Evolutionary conservation across 35 echinoderm and acorn worm genomes (phyloP), one percentile per base, ranked within the genome.

Genomic region (Apostichopus californicus): DNA sequence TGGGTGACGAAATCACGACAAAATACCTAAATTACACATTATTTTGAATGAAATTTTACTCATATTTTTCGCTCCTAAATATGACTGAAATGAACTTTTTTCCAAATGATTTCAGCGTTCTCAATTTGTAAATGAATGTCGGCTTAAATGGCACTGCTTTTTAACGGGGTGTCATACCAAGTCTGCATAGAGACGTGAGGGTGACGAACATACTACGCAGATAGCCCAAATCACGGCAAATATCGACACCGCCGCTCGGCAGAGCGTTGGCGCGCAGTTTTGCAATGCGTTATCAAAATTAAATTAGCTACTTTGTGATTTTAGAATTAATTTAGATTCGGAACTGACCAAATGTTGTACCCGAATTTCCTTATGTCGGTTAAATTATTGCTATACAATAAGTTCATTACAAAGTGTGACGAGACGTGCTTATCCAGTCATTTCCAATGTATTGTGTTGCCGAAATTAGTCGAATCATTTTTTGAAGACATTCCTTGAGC

Each of bases 161-260:
- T n/a, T 18, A 14, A 53, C n/a, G n/a, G 55, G 58, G n/a, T 13
- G 56, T 56, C 23, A 85, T 10, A 20, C 57, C 55, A 20, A 58
- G 17, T 23, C 12, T 1, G 81, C 15, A 58, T 1, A 11, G 58
- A 11, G 9, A n/a, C n/a, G 55, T 9, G 57, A 46, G 81, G 81
- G 81, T 85, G 81, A 85, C 81, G 81, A 85, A 20, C 5, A 55
- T 59, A 17, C 8, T 9, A 58, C 57, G 20, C 9, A 6, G 52
- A 10, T 56, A 85, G 81, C 81, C 81, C 54, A 85, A 85, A 58
- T 85, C 81, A 85, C 81, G 81, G 17, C 81, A 85, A 85, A 85
- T 85, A 55, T 85, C 23, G 81, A 8, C 81, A 24, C 81, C 20
- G 9, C 54, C 4, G 5, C 57, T 5, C 81, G 17, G 21, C 81